A percentile compares a stretch with the other conserved stretches of the same genome.
Conservation (phyloP, 2,888 invertebrate genomes). For the Dolomedes plantarius region DNA sequence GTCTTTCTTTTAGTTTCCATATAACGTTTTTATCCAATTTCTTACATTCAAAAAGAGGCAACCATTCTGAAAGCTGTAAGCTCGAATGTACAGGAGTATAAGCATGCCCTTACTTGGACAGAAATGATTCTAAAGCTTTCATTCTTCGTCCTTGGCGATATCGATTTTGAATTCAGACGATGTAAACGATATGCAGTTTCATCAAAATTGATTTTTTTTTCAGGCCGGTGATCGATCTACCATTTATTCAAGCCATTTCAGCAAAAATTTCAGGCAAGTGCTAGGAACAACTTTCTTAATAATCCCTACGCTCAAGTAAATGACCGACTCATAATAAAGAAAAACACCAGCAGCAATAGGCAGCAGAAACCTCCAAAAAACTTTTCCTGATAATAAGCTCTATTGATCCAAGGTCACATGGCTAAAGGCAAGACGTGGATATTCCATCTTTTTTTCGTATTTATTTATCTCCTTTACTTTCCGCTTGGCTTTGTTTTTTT, state of each 20-base stretch:
- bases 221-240: neutral
- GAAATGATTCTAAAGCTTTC: no score
- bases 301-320: constrained; percentile 5
- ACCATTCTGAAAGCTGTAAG: no score
- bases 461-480: constrained; percentile 26
- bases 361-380: neutral
- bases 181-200: neutral
- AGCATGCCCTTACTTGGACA: no score
- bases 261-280: neutral
- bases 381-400: constrained; percentile 14
- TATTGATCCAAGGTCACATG: constrained; percentile 51
- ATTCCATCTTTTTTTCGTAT: constrained; percentile 20
- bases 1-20: no score
- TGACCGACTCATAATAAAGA: constrained; percentile 9
- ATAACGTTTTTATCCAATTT: no score
- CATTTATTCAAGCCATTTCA: neutral
- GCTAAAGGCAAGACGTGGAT: constrained; percentile 42
- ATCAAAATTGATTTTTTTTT: constrained; percentile 1
- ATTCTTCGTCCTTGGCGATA: neutral
- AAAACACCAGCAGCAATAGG: neutral
- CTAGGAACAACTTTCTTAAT: neutral
- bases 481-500: constrained; percentile 50
- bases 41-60: no score
- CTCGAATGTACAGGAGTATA: no score
- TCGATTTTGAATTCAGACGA: neutral